Percentiles rank a stretch among this genome's conserved stretches.
These are phyloP conservation scores for Agonopterix arenella DNA, from an alignment of 2,888 invertebrate genomes.

Conservation along the genomic window DNA sequence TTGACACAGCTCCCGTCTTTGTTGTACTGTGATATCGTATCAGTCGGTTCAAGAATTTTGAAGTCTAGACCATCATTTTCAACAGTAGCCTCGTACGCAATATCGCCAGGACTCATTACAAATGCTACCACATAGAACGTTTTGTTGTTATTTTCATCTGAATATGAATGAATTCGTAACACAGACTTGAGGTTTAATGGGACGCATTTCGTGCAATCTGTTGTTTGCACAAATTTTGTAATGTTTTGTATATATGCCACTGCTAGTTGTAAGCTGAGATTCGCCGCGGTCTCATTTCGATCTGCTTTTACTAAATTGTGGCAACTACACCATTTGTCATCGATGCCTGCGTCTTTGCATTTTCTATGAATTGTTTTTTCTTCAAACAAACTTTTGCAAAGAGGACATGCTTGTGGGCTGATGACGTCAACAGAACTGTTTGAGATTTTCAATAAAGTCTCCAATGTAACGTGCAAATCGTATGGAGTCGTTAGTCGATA, in stretches of 20 bases:
- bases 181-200: constrained; percentile 66
- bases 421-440: constrained; percentile 37
- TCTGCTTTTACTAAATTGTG: constrained; percentile 61
- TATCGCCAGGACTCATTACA: constrained; percentile 78
- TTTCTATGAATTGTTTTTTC: constrained; percentile 75
- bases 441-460: constrained; percentile 74
- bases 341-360: constrained; percentile 80
- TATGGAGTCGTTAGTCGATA: constrained; percentile 84
- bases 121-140: constrained; percentile 78
- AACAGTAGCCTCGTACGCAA: constrained; percentile 81
- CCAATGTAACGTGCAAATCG: constrained; percentile 83
- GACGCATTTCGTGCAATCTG: constrained; percentile 58
- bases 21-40: constrained; percentile 45
- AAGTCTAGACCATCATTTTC: constrained; percentile 48
- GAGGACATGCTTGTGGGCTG: constrained; percentile 74
- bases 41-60: constrained; percentile 70
- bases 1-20: constrained; percentile 34
- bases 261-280: constrained; percentile 58
- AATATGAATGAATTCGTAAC: constrained; percentile 52
- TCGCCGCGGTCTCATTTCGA: constrained; percentile 46
- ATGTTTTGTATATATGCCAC: constrained; percentile 35
- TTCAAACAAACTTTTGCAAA: constrained; percentile 79
- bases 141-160: constrained; percentile 30
- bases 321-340: constrained; percentile 86
- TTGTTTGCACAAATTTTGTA: constrained; percentile 29